Evolutionary conservation across 2,797 vertebrate species (phyloP).

Genomic region (Champsocephalus gunnari): DNA sequence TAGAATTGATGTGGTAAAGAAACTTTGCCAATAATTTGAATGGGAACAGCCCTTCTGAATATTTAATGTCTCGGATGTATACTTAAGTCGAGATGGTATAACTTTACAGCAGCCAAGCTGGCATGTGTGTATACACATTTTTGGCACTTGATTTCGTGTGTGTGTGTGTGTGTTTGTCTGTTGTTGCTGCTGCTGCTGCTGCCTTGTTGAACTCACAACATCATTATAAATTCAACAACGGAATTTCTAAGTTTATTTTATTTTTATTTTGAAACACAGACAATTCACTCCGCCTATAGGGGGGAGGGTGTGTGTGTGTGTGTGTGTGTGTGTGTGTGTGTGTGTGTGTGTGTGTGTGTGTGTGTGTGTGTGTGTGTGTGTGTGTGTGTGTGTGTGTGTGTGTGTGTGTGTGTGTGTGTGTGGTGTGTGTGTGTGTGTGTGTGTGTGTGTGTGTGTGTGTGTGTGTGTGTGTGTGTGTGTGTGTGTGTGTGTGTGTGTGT

Average conservation of each 20-base stretch:
- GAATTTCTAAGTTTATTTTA: conserved; percentile 5
- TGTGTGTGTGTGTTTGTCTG: too few species aligned
- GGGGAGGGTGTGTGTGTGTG: too few species aligned
- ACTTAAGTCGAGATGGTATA: conserved; percentile 29
- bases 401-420: too few species aligned
- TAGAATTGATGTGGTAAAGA: conserved; percentile 27
- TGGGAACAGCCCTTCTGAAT: conserved; percentile 33
- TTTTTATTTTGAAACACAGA: conserved; percentile 2
- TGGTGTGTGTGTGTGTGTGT: too few species aligned
- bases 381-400: too few species aligned
- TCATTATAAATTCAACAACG: conserved; percentile 13
- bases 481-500: neutral
- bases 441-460: neutral
- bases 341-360: too few species aligned
- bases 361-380: too few species aligned
- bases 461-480: too few species aligned
- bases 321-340: too few species aligned
- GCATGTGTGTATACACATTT: conserved; percentile 14
- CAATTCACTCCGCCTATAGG: neutral
- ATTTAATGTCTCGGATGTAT: conserved; percentile 43
- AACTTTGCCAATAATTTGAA: conserved; percentile 48
- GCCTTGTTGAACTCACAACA: conserved; percentile 12
- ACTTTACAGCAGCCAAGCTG: conserved; percentile 23
- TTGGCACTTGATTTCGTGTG: neutral
- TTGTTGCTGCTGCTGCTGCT: too few species aligned